phyloP scores from a whole-genome alignment of 2,113 vertebrate species.

The Meleagris gallopavo region DNA sequence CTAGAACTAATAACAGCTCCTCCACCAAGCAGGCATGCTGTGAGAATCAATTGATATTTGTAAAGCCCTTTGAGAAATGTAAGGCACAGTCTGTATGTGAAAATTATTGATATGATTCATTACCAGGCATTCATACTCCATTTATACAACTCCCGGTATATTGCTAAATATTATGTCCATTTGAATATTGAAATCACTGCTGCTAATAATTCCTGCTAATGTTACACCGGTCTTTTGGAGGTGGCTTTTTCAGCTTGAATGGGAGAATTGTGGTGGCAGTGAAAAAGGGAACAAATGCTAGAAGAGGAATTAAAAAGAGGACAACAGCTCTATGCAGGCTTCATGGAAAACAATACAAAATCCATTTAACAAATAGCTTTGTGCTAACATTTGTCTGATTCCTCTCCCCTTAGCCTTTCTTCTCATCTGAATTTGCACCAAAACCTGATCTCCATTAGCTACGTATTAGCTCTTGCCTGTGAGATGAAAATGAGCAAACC shows the following conservation, averaged over 20 bases:
- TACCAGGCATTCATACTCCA: constrained; percentile 71
- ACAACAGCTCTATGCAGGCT: constrained; percentile 36
- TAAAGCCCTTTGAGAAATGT: constrained; percentile 61
- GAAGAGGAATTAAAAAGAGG: constrained; percentile 36
- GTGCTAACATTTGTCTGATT: constrained; percentile 8
- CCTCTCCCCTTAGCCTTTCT: neutral
- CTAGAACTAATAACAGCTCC: constrained; percentile 61
- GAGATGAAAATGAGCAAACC: constrained; percentile 14
- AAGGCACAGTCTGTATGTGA: constrained; percentile 65
- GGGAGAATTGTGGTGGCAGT: constrained; percentile 36
- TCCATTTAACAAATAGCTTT: constrained; percentile 44
- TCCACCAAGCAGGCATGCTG: constrained; percentile 47
- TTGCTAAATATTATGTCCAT: constrained; percentile 55
- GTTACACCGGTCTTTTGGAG: constrained; percentile 47
- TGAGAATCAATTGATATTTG: constrained; percentile 68
- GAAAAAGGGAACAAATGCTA: constrained; percentile 52
- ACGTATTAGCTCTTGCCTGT: neutral
- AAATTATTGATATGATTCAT: constrained; percentile 77
- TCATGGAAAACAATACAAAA: constrained; percentile 49
- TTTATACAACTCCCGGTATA: constrained; percentile 63
- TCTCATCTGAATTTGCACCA: neutral
- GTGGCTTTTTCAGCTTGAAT: constrained; percentile 50
- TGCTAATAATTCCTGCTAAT: constrained; percentile 63
- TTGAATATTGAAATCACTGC: constrained; percentile 66
- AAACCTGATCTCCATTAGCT: constrained; percentile 8